phyloP scores from a whole-genome alignment of 1,140 invertebrate species.

The Whitmania pigra region DNA sequence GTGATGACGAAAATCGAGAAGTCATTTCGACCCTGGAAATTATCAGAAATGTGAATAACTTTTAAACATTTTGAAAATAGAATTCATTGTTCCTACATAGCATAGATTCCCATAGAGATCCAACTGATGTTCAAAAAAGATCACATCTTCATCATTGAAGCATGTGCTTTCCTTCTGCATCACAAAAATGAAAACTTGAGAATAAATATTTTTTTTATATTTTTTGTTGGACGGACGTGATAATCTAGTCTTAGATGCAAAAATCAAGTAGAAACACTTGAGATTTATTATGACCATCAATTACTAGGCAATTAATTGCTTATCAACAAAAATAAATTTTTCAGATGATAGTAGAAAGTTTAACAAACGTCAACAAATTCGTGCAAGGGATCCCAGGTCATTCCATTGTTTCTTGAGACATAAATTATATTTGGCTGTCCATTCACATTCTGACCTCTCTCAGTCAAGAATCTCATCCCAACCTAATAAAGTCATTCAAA shows the following conservation, averaged over 20 bases:
- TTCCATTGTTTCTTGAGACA: conserved; percentile 34
- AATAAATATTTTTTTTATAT: background rate
- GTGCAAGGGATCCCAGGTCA: conserved; percentile 32
- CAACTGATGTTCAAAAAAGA: conserved; percentile 37
- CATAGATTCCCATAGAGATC: conserved; percentile 37
- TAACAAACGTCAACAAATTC: conserved; percentile 34
- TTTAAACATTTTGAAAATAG: no score
- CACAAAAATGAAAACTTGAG: background rate
- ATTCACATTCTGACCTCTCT: conserved; percentile 22
- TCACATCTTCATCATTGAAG: conserved; percentile 30
- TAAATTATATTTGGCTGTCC: conserved; percentile 21
- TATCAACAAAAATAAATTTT: background rate
- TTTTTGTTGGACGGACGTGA: no score
- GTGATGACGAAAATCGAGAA: conserved; percentile 38
- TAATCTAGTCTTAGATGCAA: background rate
- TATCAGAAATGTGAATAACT: background rate
- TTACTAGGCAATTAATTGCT: background rate
- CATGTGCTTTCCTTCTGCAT: conserved; percentile 1
- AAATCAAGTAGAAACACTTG: background rate
- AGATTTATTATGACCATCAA: background rate
- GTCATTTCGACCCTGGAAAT: conserved; percentile 36
- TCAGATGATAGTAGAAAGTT: background rate
- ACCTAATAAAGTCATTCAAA: background rate
- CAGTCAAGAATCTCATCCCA: conserved; percentile 21
- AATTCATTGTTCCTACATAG: conserved; percentile 30